phyloP scores from a whole-genome alignment of 2,113 vertebrate genomes.

The Ammospiza caudacuta region DNA sequence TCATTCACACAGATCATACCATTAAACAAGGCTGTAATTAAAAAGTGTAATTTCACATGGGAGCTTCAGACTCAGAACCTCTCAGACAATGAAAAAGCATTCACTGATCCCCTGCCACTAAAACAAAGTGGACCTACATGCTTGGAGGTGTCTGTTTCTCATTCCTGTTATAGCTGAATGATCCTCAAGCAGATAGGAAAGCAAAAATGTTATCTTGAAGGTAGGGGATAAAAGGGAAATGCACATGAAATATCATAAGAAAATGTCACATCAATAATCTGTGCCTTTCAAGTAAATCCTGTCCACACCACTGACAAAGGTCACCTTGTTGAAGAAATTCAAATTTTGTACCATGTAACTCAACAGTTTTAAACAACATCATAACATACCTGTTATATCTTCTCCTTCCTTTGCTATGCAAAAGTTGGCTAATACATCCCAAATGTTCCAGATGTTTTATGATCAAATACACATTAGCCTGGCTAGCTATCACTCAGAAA shows the following conservation, averaged over 20 bases:
- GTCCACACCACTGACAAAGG: neutral
- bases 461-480: neutral
- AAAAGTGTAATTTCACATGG: neutral
- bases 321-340: neutral
- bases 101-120: neutral
- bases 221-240: neutral
- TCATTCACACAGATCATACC: neutral
- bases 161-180: neutral
- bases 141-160: neutral
- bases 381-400: neutral
- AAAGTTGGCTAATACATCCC: constrained; percentile 12
- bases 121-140: neutral
- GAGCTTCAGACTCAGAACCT: neutral
- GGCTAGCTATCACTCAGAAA: constrained; percentile 34
- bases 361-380: neutral
- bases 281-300: neutral
- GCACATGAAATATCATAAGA: neutral
- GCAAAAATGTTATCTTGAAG: neutral
- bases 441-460: constrained; percentile 33
- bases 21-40: neutral
- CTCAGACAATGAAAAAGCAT: neutral
- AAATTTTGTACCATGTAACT: neutral
- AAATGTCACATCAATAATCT: neutral
- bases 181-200: neutral
- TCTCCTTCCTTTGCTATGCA: neutral